These are phyloP conservation scores for Dasypus novemcinctus DNA, from an alignment of 2,113 vertebrate genomes.

Conservation along the genomic window DNA sequence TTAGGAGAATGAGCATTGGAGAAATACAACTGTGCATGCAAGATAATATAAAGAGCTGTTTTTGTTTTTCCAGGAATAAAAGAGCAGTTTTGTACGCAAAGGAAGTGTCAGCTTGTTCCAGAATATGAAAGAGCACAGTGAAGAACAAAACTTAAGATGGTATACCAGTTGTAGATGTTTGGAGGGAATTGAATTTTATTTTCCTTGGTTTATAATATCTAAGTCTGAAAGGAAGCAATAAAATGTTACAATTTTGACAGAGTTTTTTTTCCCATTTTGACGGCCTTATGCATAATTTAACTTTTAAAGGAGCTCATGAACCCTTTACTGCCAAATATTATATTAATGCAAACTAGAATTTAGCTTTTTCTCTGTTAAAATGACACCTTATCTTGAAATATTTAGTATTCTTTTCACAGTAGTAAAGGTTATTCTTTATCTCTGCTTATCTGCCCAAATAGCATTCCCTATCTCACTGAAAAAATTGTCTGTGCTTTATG, in stretches of 20 bases:
- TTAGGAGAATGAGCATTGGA: not conserved
- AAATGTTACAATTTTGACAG: not conserved
- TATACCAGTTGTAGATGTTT: not conserved
- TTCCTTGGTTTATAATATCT: not conserved
- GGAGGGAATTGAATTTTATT: not conserved
- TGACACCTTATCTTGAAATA: not conserved
- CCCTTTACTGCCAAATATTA: not conserved
- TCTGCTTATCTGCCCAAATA: not conserved
- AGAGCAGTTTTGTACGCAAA: not conserved
- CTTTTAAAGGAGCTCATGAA: not conserved
- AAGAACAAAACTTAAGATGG: not conserved
- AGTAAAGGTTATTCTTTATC: not conserved
- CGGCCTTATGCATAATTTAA: not conserved
- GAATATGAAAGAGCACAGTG: not conserved
- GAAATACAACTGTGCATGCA: not conserved
- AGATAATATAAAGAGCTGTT: not conserved
- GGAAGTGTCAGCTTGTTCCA: not conserved
- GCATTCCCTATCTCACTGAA: not conserved
- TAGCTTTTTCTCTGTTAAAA: not conserved
- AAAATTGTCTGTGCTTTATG: not conserved
- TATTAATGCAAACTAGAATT: not conserved
- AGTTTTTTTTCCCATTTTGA: not conserved
- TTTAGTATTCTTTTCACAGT: not conserved
- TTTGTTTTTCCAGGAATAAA: not conserved
- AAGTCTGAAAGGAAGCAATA: not conserved